Percentiles rank a stretch among this genome's conserved stretches.
Evolutionary conservation across 2,113 vertebrate species (phyloP).

Genomic region (Pomatorhinus ruficollis): DNA sequence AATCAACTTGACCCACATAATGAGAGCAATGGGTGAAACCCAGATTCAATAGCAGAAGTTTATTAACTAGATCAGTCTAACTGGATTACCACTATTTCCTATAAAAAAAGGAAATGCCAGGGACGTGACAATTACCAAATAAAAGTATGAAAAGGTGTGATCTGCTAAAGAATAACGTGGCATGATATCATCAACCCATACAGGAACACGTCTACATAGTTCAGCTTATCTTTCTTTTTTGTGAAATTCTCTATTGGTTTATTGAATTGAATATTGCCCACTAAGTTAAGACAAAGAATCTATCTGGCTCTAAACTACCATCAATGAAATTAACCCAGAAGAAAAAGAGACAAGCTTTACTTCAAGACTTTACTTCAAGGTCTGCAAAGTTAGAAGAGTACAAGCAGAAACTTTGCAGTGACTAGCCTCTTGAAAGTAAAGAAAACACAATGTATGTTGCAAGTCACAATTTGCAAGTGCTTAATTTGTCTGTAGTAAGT

Average conservation of each 20-base stretch:
- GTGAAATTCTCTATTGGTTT: neutral
- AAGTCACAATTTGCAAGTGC: neutral
- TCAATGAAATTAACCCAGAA: neutral
- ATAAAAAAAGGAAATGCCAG: neutral
- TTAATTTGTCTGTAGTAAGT: neutral
- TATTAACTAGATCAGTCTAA: neutral
- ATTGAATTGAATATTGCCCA: neutral
- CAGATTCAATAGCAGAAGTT: neutral
- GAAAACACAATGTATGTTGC: neutral
- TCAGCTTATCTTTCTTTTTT: neutral
- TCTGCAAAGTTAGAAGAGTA: neutral
- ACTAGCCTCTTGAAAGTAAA: neutral
- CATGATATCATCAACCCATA: neutral
- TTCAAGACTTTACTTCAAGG: neutral
- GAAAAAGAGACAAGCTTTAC: neutral
- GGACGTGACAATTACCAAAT: fast-evolving
- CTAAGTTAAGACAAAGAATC: neutral
- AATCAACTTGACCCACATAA: neutral
- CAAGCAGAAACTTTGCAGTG: neutral
- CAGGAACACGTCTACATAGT: fast-evolving
- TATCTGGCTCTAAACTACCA: neutral
- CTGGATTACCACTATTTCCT: neutral
- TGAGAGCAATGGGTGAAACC: neutral
- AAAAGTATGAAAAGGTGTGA: neutral
- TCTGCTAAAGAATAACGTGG: neutral